A percentile compares a stretch with the other conserved stretches of the same genome.
Conservation (phyloP, 2,888 invertebrate species). For the Dynastes hyllus region DNA sequence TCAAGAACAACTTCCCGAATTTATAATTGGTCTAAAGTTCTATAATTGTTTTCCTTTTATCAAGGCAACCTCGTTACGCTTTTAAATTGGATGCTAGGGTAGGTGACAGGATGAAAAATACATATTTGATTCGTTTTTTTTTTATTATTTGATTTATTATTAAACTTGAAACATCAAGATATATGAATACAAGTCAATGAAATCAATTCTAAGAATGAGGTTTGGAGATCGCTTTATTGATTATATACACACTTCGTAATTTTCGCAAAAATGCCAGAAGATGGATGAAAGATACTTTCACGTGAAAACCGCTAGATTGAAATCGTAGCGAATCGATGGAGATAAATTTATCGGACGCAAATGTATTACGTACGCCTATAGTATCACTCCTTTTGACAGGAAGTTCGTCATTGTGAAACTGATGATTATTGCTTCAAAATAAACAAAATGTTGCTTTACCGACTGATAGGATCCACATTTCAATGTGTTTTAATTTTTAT, state of each 20-base stretch:
- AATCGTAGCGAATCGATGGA: too few species aligned
- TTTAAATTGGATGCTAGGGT: neutral
- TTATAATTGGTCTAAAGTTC: neutral
- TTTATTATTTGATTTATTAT: too few species aligned
- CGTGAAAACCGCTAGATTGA: too few species aligned
- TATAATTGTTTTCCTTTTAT: neutral
- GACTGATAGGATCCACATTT: constrained; percentile 10
- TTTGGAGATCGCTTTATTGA: too few species aligned
- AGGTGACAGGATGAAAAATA: too few species aligned
- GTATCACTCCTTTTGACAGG: neutral
- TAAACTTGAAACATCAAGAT: too few species aligned
- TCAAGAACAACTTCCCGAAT: neutral
- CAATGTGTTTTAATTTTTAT: constrained; percentile 11
- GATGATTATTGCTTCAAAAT: neutral
- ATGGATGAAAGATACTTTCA: neutral
- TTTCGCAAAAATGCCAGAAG: neutral
- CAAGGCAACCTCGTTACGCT: neutral
- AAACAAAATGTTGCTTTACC: constrained; percentile 5
- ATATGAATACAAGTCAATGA: too few species aligned
- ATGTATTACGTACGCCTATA: neutral
- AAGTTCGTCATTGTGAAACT: constrained; percentile 1
- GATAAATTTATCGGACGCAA: neutral
- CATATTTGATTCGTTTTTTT: too few species aligned
- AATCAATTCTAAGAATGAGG: too few species aligned
- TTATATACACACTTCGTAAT: too few species aligned